Evolutionary conservation across 2,113 vertebrate species (phyloP), one percentile per base, ranked within the genome.

Genomic region (Henicopernis longicauda): DNA sequence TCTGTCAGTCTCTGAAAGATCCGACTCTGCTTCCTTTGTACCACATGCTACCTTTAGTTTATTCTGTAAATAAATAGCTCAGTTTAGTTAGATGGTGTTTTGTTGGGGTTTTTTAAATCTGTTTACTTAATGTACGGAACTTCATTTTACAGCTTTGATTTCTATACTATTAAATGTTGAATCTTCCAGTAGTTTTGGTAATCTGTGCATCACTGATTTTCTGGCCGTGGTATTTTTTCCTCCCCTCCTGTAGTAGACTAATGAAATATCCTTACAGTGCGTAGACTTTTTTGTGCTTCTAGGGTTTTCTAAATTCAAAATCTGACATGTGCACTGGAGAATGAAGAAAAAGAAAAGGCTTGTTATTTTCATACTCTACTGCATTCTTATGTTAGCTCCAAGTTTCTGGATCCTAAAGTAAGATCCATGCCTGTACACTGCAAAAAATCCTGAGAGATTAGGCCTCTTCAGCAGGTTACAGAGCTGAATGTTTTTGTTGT

Each of bases 351-450:
- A 88, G 90, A 95, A 93, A 93, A 62, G 91, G 47, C 96, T 98
- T 95, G 67, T 98, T 98, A 98, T 98, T 98, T 98, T 98, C 95
- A 98, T 97, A 96, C 97, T 97, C 95, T 86, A 83, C 92, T 97
- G 96, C 96, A 90, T 97, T 96, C 91, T 95, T 63, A 92, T 71
- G 95, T 97, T 97, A 94, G 90, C 50, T 91, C 73, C 57, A 86
- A 91, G 93, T 97, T 97, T 97, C 44, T 97, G 88, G 72, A 90
- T 92, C 50, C 82, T 34, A 57, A 67, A 70, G 65, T 70, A 63
- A 88, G 58, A 72, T 84, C 44, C 32, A 11, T 90, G 73, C 45
- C n/a, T 72, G 32, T 65, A 50, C 27, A 31, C 40, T 89, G 65
- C 13, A 84, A 42, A 62, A 81, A 36, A 9, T 61, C 58, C 50